phyloP scores from a whole-genome alignment of 2,113 vertebrate species.

The Mesitornis unicolor region DNA sequence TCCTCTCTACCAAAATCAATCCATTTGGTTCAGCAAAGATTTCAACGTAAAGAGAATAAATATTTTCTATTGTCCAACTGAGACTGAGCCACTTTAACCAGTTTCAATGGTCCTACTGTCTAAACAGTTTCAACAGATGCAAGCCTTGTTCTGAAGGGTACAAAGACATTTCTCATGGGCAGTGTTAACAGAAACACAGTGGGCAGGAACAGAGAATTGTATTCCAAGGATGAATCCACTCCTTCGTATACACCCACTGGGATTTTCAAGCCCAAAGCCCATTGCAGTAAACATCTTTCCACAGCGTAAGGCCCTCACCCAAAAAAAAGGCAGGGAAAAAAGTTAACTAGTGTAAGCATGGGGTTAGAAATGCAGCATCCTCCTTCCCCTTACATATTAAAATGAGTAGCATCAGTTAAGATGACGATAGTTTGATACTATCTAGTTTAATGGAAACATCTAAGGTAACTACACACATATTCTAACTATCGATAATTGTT shows the following conservation, averaged over 20 bases:
- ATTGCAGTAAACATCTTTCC: background rate
- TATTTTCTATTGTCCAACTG: background rate
- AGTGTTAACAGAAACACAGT: background rate
- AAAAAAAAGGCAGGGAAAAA: background rate
- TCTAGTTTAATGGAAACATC: background rate
- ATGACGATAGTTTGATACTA: background rate
- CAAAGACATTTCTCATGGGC: background rate
- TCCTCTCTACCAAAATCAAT: background rate
- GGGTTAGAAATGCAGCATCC: background rate
- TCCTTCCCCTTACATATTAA: background rate
- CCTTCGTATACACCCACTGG: background rate
- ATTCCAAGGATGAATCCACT: background rate
- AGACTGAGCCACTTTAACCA: background rate
- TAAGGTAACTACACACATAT: background rate
- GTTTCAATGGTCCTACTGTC: background rate
- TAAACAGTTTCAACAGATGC: background rate
- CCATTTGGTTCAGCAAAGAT: background rate
- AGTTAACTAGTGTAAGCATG: background rate
- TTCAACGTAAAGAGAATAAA: background rate
- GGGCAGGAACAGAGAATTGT: background rate
- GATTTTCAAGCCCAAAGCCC: background rate
- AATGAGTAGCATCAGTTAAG: background rate
- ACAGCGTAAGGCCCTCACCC: background rate
- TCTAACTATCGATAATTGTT: background rate
- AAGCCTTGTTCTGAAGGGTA: background rate